A percentile compares a stretch with the other conserved stretches of the same genome.
These are phyloP conservation scores for Oscheius sp. DNA, from an alignment of 2,888 invertebrate genomes.

Conservation along the genomic window DNA sequence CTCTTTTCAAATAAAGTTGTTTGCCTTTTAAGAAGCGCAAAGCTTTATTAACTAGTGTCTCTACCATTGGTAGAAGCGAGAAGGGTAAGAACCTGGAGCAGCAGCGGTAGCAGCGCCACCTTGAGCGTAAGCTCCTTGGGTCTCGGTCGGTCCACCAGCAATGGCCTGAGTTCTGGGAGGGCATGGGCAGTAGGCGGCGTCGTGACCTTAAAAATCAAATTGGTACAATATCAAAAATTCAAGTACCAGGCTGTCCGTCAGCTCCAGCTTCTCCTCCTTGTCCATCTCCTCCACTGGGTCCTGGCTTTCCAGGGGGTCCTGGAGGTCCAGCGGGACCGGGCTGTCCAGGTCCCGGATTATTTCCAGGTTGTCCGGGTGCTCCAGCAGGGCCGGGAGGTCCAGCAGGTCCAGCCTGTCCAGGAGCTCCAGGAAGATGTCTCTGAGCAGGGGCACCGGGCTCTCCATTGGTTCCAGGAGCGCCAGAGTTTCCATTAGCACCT, in stretches of 20 bases:
- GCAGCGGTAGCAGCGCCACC: no score
- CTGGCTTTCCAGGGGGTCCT: conserved; percentile 39
- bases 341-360: conserved; percentile 26
- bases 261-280: conserved; percentile 4
- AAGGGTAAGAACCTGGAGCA: no score
- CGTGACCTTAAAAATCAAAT: neutral
- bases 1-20: no score
- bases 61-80: no score
- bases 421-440: conserved; percentile 47
- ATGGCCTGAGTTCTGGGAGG: no score
- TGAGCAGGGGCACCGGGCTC: conserved; percentile 51
- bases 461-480: conserved; percentile 53
- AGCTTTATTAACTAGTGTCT: no score
- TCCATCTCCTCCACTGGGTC: conserved; percentile 31
- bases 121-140: no score
- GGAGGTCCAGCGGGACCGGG: conserved; percentile 41
- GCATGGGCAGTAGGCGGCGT: conserved; percentile 26
- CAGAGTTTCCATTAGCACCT: conserved; percentile 52
- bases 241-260: conserved; percentile 10
- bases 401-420: conserved; percentile 43
- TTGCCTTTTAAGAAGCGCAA: no score
- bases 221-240: no score
- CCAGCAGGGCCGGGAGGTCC: conserved; percentile 36
- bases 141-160: no score
- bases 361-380: conserved; percentile 27